Base-by-base conservation (phyloP, 2,888 invertebrate genomes). In the Eristalis pertinax region DNA sequence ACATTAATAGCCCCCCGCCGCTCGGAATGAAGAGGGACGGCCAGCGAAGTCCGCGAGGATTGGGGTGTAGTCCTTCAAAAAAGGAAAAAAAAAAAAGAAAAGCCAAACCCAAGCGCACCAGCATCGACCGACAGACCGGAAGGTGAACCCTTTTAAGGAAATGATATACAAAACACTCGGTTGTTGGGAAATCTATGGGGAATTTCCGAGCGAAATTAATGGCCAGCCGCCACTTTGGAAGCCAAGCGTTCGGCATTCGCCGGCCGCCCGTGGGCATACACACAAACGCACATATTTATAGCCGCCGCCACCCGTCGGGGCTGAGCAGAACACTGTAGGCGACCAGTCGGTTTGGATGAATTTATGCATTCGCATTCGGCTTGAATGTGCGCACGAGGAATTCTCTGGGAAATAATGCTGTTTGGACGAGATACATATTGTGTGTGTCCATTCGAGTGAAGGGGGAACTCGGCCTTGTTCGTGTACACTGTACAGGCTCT, bases 101-200 rank as follows among this genome's bases (percentile, higher is more conserved):
- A 32, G 19, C 26, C n/a, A 58, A 65, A 38, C 24, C 70, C 15
- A 22, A 38, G 64, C 60, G 19, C 13, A 22, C 32, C 38, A 65
- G 10, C 19, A 41, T 35, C 50, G 60, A 78, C 29, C 32, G 65
- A 72, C 76, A 87, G 56, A 84, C 88, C 84, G 88, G 88, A 88
- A 88, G 84, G 80, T 80, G 84, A 91, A 91, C 90, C 91, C 91
- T 91, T 91, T 91, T 91, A 91, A 91, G 92, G 90, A 91, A 91
- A 91, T 91, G 91, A 91, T 91, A 91, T 91, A 91, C 91, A 88
- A 88, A 84, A 88, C 88, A 88, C 88, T 84, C 65, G 69, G 75
- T 65, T 88, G 60, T 63, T 67, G 13, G 56, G 35, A 77, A 84
- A 84, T 88, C 84, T 84, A 88, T 81, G 76, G 80, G 77, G 84